Evolutionary conservation across 30 jellyfish, hydroid and myxozoan species (phyloP).

Genomic region (Aurelia sp.): DNA sequence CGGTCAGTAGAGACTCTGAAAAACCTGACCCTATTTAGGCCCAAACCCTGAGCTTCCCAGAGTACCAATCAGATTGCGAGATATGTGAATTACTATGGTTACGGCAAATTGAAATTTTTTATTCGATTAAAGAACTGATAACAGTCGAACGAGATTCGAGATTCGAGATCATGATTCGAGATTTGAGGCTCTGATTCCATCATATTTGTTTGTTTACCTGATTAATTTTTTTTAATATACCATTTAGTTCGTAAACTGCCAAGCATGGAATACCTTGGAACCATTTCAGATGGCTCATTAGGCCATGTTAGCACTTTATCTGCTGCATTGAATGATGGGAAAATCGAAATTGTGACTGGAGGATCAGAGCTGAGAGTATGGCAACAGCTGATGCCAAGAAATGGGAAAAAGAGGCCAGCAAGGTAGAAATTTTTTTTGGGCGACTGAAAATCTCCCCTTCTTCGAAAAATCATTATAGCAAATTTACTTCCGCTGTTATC

Average conservation of each 20-base stretch:
- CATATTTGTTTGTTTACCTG: not conserved
- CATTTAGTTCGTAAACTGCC: constrained; percentile 89
- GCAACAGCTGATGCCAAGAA: constrained; percentile 59
- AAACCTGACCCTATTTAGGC: too few species aligned
- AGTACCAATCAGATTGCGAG: too few species aligned
- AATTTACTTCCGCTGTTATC: not conserved
- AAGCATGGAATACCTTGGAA: constrained; percentile 83
- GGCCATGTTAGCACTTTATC: constrained; percentile 72
- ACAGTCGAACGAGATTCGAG: too few species aligned
- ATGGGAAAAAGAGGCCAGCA: constrained; percentile 69
- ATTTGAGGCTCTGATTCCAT: too few species aligned
- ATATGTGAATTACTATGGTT: too few species aligned
- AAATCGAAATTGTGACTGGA: constrained; percentile 82
- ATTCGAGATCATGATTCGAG: too few species aligned
- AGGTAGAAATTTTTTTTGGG: constrained; percentile 8
- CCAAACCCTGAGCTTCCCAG: too few species aligned
- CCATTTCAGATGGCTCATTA: constrained; percentile 73
- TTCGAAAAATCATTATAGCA: not conserved
- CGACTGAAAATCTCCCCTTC: not conserved
- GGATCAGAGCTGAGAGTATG: constrained; percentile 90
- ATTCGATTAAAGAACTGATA: too few species aligned
- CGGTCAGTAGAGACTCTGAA: too few species aligned
- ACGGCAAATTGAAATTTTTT: too few species aligned
- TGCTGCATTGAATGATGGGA: constrained; percentile 53
- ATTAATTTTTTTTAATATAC: not conserved